These are phyloP conservation scores for Pycnonotus jocosus DNA, from an alignment of 2,113 vertebrate genomes.

Conservation along the genomic window DNA sequence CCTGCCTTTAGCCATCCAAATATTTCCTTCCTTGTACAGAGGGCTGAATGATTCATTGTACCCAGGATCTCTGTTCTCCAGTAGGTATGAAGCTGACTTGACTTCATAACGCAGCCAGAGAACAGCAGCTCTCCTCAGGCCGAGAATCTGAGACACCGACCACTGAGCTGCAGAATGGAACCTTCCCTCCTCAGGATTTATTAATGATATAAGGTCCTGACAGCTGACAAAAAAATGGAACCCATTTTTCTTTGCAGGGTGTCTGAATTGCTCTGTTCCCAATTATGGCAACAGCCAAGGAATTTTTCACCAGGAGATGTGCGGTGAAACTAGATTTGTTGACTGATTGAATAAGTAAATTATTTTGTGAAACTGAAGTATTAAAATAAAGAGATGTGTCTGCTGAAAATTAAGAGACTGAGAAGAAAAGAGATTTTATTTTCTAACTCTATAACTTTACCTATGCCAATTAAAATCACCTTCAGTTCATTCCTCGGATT, in stretches of 20 bases:
- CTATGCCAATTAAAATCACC: background rate
- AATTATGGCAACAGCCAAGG: background rate
- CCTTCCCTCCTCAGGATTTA: conserved; percentile 64
- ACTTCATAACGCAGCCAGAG: conserved; percentile 47
- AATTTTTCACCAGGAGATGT: conserved; percentile 29
- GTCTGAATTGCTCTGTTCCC: background rate
- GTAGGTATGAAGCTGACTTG: conserved; percentile 58
- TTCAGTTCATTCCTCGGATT: background rate
- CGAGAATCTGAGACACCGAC: conserved; percentile 23
- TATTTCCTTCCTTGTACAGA: conserved; percentile 68
- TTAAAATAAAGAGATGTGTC: background rate
- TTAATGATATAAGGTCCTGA: conserved; percentile 35
- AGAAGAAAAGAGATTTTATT: background rate
- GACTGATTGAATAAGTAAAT: background rate
- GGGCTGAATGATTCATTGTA: conserved; percentile 76
- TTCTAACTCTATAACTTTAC: background rate
- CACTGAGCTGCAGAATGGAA: conserved; percentile 35
- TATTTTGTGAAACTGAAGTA: background rate
- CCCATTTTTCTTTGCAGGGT: background rate
- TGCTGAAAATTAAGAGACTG: background rate
- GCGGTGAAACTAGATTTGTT: background rate
- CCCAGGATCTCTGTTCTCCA: conserved; percentile 7
- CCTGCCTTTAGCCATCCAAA: conserved; percentile 60
- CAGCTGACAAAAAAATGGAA: conserved; percentile 27
- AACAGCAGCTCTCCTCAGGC: conserved; percentile 65